Conservation (phyloP, 2,888 invertebrate species). For the Hirtodrosophila trivittata region DNA sequence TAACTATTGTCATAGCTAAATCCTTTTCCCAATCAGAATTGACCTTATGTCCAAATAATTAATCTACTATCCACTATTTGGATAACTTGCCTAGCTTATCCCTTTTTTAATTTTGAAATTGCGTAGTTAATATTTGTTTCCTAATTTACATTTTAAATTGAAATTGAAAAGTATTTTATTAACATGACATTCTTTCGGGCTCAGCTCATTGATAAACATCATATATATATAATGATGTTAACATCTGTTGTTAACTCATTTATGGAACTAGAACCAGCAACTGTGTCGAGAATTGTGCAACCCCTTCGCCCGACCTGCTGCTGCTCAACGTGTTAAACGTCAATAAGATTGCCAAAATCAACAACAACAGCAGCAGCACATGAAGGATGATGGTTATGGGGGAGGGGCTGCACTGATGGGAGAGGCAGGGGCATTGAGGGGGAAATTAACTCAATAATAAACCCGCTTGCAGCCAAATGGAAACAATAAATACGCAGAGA, state of each 20-base stretch:
- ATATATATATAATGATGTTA: slow-evolving; percentile 61
- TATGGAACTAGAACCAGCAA: slow-evolving; percentile 27
- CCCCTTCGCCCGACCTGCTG: slow-evolving; percentile 31
- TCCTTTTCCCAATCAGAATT: background rate
- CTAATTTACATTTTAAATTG: slow-evolving; percentile 11
- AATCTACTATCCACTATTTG: no score
- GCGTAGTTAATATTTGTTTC: no score
- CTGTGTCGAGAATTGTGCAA: slow-evolving; percentile 21
- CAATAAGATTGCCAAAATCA: slow-evolving; percentile 78
- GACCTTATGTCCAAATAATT: background rate
- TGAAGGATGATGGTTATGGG: background rate
- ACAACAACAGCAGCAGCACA: slow-evolving; percentile 45
- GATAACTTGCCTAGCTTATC: no score
- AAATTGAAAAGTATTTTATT: slow-evolving; percentile 16
- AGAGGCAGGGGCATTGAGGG: background rate
- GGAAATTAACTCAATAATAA: slow-evolving; percentile 25
- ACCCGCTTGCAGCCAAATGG: slow-evolving; percentile 71
- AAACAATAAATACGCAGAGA: slow-evolving; percentile 54
- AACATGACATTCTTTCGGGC: slow-evolving; percentile 8
- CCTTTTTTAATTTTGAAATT: no score
- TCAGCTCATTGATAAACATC: slow-evolving; percentile 42
- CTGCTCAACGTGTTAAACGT: slow-evolving; percentile 72
- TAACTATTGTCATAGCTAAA: no score
- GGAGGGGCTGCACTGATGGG: background rate
- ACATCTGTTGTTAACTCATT: slow-evolving; percentile 67